Evolutionary conservation across 2,888 invertebrate species (phyloP).

Genomic region (Linnaemya vulpina): DNA sequence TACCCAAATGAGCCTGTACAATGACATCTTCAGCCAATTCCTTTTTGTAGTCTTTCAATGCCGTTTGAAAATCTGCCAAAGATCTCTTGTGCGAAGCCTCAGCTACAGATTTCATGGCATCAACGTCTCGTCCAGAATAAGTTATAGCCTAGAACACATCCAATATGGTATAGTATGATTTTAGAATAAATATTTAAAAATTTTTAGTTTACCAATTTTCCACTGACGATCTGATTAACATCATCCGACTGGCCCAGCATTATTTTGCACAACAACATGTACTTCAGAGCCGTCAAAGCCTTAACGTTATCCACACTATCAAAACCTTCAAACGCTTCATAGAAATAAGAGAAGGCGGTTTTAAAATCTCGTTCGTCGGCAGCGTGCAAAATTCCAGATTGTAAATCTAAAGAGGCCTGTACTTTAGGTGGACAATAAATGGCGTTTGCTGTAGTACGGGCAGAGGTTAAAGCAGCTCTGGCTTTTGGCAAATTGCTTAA

Average conservation of each 20-base stretch:
- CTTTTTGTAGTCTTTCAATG: slow-evolving; percentile 92
- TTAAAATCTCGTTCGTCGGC: slow-evolving; percentile 99
- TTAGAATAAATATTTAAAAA: background rate
- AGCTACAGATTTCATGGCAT: slow-evolving; percentile 99
- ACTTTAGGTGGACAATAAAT: slow-evolving; percentile 99
- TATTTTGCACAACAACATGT: slow-evolving; percentile 99
- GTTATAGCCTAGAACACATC: slow-evolving; percentile 88
- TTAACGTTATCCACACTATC: slow-evolving; percentile 96
- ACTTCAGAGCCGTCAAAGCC: slow-evolving; percentile 97
- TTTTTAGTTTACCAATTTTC: slow-evolving; percentile 87
- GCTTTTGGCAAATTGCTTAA: slow-evolving; percentile 98
- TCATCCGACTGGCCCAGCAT: slow-evolving; percentile 99
- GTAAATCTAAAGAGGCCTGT: slow-evolving; percentile 98
- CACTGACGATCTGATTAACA: slow-evolving; percentile 96
- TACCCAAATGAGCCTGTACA: slow-evolving; percentile 97
- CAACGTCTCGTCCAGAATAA: slow-evolving; percentile 96
- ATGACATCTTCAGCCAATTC: slow-evolving; percentile 98
- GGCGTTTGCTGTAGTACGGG: slow-evolving; percentile 99
- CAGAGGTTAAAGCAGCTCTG: slow-evolving; percentile 97
- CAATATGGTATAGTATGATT: background rate
- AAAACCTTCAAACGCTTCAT: slow-evolving; percentile 99
- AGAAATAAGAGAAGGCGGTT: slow-evolving; percentile 99
- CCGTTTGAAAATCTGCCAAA: slow-evolving; percentile 97
- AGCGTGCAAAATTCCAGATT: slow-evolving; percentile 99
- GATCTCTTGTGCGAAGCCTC: slow-evolving; percentile 98